Base-by-base conservation (phyloP, 2,113 vertebrate species). In the Atrichornis clamosus region DNA sequence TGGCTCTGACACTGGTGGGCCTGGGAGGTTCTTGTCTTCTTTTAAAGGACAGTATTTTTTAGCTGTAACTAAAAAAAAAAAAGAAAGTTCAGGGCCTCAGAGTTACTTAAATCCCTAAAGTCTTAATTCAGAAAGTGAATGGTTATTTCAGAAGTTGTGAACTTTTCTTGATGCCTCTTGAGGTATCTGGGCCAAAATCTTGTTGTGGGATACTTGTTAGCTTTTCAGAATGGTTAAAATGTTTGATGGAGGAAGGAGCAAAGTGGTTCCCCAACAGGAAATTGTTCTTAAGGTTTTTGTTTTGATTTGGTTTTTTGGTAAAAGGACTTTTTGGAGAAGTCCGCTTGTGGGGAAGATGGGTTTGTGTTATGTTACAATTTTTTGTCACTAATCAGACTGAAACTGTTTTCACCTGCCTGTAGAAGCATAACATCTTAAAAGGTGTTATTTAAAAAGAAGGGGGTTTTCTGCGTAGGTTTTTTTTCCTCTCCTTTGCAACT, bases 241-340 rank as follows among this genome's bases (percentile, higher is more conserved):
- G 23, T 58, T 75, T 33, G 12, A 11, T 75, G 50, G 58, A 37
- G 33, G 64, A 84, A 77, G 22, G 37, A 89, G 62, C 9, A 28
- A 75, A 94, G 87, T 78, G 27, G 1, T 82, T 96, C 78, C 81
- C 82, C 65, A 16, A 32, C 35, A 84, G 92, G 84, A 94, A 94
- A 67, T 65, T 58, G 15, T 24, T 76, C 70, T 63, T 53, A 19
- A 82, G 15, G 26, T 11, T 10, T 90, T 79, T 35, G 10, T 2
- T 70, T 89, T 64, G 41, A 3, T 46, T 67, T 44, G 19, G 1
- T 26, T 69, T 68, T 65, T 62, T 58, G 5, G 20, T 68, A 27
- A 60, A 60, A 91, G 84, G 90, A 81, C 52, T 94, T 96, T 89
- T 95, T 49, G 33, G 6, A 93, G 72, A 97, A 95, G 49, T 64